phyloP scores from a whole-genome alignment of 2,888 invertebrate species.

The Lasioglossum oenotherae region DNA sequence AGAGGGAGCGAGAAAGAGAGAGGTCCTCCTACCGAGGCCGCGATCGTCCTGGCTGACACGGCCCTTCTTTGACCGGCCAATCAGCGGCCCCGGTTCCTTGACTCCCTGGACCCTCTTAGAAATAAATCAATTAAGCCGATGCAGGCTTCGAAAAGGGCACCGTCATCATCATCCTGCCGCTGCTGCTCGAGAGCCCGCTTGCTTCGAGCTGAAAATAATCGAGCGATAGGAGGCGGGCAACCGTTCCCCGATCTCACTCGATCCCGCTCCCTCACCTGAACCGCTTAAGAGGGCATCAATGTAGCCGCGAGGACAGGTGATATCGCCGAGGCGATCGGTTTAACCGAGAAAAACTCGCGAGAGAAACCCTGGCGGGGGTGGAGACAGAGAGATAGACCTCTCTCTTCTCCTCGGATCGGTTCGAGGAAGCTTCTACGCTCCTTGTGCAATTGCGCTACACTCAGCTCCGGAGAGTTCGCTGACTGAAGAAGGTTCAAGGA shows the following conservation, averaged over 20 bases:
- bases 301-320: slow-evolving; percentile 17
- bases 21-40: slow-evolving; percentile 57
- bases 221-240: slow-evolving; percentile 38
- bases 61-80: slow-evolving; percentile 46
- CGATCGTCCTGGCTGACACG: slow-evolving; percentile 47
- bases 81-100: slow-evolving; percentile 50
- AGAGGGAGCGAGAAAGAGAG: slow-evolving; percentile 26
- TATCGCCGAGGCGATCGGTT: slow-evolving; percentile 21
- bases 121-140: slow-evolving; percentile 82
- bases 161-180: slow-evolving; percentile 74
- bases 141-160: slow-evolving; percentile 75
- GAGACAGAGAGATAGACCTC: background rate
- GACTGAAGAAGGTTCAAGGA: slow-evolving; percentile 9
- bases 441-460: background rate
- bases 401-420: background rate
- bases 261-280: background rate
- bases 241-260: background rate
- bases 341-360: slow-evolving; percentile 18
- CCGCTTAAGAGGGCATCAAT: slow-evolving; percentile 25
- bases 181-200: slow-evolving; percentile 42
- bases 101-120: slow-evolving; percentile 71
- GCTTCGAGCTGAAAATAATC: slow-evolving; percentile 58
- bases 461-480: background rate
- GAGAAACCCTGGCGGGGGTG: background rate
- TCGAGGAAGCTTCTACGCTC: background rate